Percentiles rank a stretch among this genome's conserved stretches.
Conservation (phyloP, 2,888 invertebrate genomes). For the Euplagia quadripunctaria region DNA sequence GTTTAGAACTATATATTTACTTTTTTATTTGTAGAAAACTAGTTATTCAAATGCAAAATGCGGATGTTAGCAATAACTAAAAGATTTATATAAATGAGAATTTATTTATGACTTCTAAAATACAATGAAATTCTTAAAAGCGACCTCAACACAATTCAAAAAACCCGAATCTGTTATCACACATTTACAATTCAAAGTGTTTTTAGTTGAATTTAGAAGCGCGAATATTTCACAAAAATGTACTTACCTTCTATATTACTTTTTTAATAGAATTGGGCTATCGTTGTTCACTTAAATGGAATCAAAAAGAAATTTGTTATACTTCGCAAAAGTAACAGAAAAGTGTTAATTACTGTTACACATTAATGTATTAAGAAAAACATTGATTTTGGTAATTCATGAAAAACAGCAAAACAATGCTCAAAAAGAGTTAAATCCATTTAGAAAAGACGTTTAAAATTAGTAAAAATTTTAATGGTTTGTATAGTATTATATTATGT, state of each 20-base stretch:
- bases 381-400: too few relatives aligned
- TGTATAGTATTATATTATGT: too few relatives aligned
- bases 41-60: slow-evolving; percentile 43
- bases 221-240: slow-evolving; percentile 34
- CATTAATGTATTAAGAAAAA: too few relatives aligned
- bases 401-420: too few relatives aligned
- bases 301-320: not conserved
- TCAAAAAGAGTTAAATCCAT: too few relatives aligned
- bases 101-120: slow-evolving; percentile 53
- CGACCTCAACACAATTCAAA: slow-evolving; percentile 52
- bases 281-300: not conserved
- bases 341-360: too few relatives aligned
- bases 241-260: slow-evolving; percentile 22
- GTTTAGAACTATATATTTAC: slow-evolving; percentile 16
- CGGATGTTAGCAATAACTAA: slow-evolving; percentile 36
- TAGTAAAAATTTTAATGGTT: too few relatives aligned
- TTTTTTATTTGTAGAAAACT: slow-evolving; percentile 32
- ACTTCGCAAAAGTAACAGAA: not conserved
- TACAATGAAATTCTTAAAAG: slow-evolving; percentile 47
- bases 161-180: slow-evolving; percentile 43
- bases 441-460: too few relatives aligned
- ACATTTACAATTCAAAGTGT: slow-evolving; percentile 53
- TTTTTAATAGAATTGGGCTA: slow-evolving; percentile 23
- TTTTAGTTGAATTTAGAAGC: slow-evolving; percentile 40
- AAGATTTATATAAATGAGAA: slow-evolving; percentile 47